Conservation (phyloP, 1,140 invertebrate genomes). For the Ooceraea biroi region DNA sequence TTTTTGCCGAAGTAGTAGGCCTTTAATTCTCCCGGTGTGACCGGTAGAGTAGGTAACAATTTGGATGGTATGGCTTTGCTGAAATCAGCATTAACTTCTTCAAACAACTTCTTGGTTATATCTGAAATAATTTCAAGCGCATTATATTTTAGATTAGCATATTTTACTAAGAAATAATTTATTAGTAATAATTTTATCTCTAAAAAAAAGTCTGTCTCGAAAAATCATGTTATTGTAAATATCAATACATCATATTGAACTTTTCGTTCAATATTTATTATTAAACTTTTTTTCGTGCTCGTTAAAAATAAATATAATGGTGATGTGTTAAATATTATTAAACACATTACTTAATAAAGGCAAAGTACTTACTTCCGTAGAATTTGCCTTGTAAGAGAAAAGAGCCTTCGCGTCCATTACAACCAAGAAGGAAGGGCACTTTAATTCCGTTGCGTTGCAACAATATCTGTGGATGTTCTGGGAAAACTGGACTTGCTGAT, state of each 20-base stretch:
- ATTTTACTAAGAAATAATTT: not conserved
- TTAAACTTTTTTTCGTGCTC: too few relatives aligned
- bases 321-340: too few relatives aligned
- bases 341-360: not conserved
- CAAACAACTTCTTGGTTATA: not conserved
- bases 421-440: slow-evolving; percentile 88
- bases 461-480: slow-evolving; percentile 77
- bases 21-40: slow-evolving; percentile 67
- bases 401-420: slow-evolving; percentile 87
- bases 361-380: not conserved
- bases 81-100: slow-evolving; percentile 23
- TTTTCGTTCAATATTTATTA: not conserved
- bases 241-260: not conserved
- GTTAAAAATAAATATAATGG: too few relatives aligned
- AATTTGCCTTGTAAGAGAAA: slow-evolving; percentile 80
- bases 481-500: slow-evolving; percentile 82
- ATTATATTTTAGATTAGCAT: not conserved
- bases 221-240: not conserved
- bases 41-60: slow-evolving; percentile 2
- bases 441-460: slow-evolving; percentile 83
- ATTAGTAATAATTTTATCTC: not conserved
- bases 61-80: slow-evolving; percentile 11
- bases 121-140: slow-evolving; percentile 11
- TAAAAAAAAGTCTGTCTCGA: not conserved
- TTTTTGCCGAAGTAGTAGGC: slow-evolving; percentile 80